Evolutionary conservation across 2,797 vertebrate genomes (phyloP).

Genomic region (Leuciscus waleckii): DNA sequence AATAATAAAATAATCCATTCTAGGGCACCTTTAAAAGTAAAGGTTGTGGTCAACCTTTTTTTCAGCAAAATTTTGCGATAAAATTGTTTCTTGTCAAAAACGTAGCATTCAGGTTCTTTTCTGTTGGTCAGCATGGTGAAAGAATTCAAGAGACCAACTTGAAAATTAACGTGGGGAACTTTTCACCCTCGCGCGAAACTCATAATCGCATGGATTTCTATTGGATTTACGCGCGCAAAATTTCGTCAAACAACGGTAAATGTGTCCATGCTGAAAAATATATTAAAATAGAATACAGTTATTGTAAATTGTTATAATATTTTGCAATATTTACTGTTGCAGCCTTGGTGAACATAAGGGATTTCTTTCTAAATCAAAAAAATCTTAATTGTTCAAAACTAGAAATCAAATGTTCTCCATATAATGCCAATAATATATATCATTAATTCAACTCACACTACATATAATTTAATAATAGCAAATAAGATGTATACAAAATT

Average conservation of each 20-base stretch:
- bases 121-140: not conserved
- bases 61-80: not conserved
- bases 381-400: too few species aligned
- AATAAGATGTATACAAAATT: not conserved
- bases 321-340: not conserved
- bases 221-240: not conserved
- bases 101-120: not conserved
- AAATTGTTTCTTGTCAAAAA: not conserved
- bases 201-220: not conserved
- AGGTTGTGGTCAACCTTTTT: not conserved
- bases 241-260: not conserved
- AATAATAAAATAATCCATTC: too few species aligned
- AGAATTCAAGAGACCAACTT: not conserved
- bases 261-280: not conserved
- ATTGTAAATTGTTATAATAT: too few species aligned
- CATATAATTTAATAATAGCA: not conserved
- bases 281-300: too few species aligned
- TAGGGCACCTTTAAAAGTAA: too few species aligned
- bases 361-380: not conserved
- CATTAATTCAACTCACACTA: not conserved
- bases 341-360: not conserved
- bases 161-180: not conserved
- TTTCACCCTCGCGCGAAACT: not conserved
- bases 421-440: not conserved
- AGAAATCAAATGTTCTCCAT: too few species aligned